Base-by-base conservation (phyloP, 2,797 vertebrate genomes). In the Eptatretus atami region DNA sequence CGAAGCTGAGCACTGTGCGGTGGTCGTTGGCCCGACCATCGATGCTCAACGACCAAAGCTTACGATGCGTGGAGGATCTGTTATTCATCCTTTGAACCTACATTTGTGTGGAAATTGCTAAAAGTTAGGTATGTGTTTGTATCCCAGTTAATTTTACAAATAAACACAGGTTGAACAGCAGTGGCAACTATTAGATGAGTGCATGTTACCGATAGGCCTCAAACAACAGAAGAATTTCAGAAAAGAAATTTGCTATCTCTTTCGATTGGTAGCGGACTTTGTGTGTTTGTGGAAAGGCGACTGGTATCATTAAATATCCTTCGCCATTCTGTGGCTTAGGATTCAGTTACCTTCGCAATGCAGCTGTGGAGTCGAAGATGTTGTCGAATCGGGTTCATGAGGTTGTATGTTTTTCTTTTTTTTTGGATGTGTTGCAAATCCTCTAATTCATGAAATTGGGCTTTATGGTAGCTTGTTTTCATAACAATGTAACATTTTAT, bases 301-400 rank as follows among this genome's bases (percentile, higher is more conserved):
- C 75, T 98, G 92, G 92, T 96, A 95, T 70, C 96, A 68, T 76
- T 96, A 70, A 90, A 95, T 70, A 77, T 96, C 63, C 86, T 92
- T 73, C 79, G 84, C n/a, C 1, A 76, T 98, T 66, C 95, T 90
- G 92, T 98, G 92, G 92, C 84, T 68, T 98, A 96, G 92, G 90
- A 64, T 94, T 92, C 76, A 90, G 90, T 73, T 98, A 95, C 73
- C 81, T 98, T 69, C 80, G 92, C 52, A n/a, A 77, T 98, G 72
- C 92, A 98, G 76, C 95, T 98, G 88, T 96, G 90, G 90, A n/a
- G 84, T 92, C 71, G 92, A 98, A 73, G 90, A 96, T 74, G 85
- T 92, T 69, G 86, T 98, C 86, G 92, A n/a, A 98, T 75, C 96
- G n/a, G 95, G 71, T 98, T 98, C 74, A 92, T 98, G 86, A 88